A percentile compares a stretch with the other conserved stretches of the same genome.
Conservation (phyloP, 2,888 invertebrate species). For the Ichneumon xanthorius region DNA sequence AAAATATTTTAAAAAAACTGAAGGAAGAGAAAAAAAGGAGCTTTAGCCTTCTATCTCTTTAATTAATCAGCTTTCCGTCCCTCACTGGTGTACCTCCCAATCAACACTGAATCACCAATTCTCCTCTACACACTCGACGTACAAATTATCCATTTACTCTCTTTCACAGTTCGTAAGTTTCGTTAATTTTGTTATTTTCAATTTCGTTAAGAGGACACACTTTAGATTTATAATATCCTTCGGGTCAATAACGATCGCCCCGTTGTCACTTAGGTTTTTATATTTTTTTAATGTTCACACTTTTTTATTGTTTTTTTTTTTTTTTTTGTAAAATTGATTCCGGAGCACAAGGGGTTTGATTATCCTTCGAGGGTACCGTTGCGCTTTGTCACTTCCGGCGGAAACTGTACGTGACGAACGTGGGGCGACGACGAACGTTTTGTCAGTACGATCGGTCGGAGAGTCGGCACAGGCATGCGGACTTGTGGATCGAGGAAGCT, state of each 20-base stretch:
- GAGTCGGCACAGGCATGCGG: conserved; percentile 63
- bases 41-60: conserved; percentile 19
- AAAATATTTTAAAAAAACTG: conserved; percentile 8
- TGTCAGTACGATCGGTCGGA: neutral
- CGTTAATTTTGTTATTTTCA: neutral
- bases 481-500: conserved; percentile 78
- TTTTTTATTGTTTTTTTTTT: neutral
- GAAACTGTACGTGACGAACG: conserved; percentile 1
- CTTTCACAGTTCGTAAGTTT: conserved; percentile 45
- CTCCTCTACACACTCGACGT: conserved; percentile 22
- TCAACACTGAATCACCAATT: conserved; percentile 41
- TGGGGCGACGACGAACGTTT: neutral
- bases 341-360: conserved; percentile 11
- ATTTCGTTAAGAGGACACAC: conserved; percentile 25
- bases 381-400: conserved; percentile 31
- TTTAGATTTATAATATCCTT: conserved; percentile 40
- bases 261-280: conserved; percentile 31
- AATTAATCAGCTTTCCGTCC: conserved; percentile 23
- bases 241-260: neutral
- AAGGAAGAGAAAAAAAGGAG: conserved; percentile 1
- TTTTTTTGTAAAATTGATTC: neutral
- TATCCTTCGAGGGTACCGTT: conserved; percentile 29
- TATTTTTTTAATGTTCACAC: neutral
- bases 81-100: neutral
- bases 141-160: conserved; percentile 30